These are phyloP conservation scores for Phyllotreta cruciferae DNA, from an alignment of 2,888 invertebrate species.

Conservation along the genomic window DNA sequence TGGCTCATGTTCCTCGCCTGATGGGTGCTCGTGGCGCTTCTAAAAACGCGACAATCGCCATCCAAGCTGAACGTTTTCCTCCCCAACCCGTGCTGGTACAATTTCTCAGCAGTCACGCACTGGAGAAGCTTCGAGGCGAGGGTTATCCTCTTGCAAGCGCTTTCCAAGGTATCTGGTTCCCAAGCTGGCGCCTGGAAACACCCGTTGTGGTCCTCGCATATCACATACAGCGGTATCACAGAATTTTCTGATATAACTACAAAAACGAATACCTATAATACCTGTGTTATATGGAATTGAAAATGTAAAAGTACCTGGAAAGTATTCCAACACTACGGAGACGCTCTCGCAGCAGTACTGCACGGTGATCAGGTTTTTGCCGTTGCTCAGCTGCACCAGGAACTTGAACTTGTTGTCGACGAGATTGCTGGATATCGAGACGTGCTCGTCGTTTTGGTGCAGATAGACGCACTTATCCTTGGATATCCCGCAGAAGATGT, in stretches of 20 bases:
- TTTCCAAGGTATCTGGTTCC: conserved; percentile 67
- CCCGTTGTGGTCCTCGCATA: conserved; percentile 82
- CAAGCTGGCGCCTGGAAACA: conserved; percentile 70
- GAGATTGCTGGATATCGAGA: conserved; percentile 35
- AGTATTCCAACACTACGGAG: conserved; percentile 65
- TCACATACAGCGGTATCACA: conserved; percentile 83
- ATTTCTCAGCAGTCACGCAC: conserved; percentile 85
- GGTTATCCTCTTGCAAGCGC: conserved; percentile 78
- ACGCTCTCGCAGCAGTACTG: conserved; percentile 64
- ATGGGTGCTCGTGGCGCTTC: conserved; percentile 72
- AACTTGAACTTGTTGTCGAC: conserved; percentile 74
- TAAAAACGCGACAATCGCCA: conserved; percentile 76
- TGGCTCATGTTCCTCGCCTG: conserved; percentile 77
- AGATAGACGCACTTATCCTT: conserved; percentile 36
- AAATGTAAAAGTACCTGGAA: conserved; percentile 62
- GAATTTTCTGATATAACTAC: conserved; percentile 43
- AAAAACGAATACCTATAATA: neutral
- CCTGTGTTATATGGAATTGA: neutral
- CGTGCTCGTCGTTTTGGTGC: conserved; percentile 26
- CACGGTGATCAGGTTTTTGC: conserved; percentile 70
- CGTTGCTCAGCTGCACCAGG: conserved; percentile 68
- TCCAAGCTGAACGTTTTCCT: conserved; percentile 84
- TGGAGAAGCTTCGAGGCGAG: conserved; percentile 83
- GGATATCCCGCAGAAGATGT: conserved; percentile 34
- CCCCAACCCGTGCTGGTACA: conserved; percentile 78